Base-by-base conservation (phyloP, 2,797 vertebrate species). In the Chaetodon trifasciatus region DNA sequence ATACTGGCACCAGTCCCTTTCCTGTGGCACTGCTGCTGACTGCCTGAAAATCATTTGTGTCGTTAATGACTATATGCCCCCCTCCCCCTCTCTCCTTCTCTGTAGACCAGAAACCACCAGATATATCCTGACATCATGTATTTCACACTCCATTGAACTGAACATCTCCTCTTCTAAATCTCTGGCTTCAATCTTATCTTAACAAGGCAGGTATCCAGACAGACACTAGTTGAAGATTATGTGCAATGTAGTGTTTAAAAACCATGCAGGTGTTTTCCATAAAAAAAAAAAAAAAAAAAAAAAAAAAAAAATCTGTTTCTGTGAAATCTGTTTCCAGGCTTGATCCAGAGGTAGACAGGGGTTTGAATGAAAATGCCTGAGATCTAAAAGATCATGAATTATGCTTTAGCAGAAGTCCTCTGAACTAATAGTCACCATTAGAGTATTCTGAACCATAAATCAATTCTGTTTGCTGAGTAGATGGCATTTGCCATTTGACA, bases 161-260 rank as follows among this genome's bases (percentile, higher is more conserved):
- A 78, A 67, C 61, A 73, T 58, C 60, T 23, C 6, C 21, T 58
- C 53, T 62, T 55, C 42, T 15, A 73, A 76, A 79, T 85, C 65
- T 82, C 19, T 6, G 11, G 32, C 13, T 78, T 67, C 23, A 50
- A 79, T 85, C 83, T 85, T 70, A 88, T 88, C 82, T 80, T n/a
- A 72, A 69, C 47, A 44, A 56, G 60, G 16, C 71, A 81, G 79
- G 64, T 55, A 46, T 46, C 46, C 28, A 40, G 11, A 21, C 64
- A 39, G 55, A 76, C 6, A 40, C 13, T 21, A 16, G 46, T 3
- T 44, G 66, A 1, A 69, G 8, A 53, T 16, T 16, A 24, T 37
- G 62, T 57, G 16, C 39, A 57, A 5, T 49, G 6, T 35, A 1
- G 21, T 21, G 50, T 56, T 56, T 75, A 53, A 56, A 1, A 55